Conservation (phyloP, 1,140 invertebrate species). For the Neomicropteryx cornuta region DNA sequence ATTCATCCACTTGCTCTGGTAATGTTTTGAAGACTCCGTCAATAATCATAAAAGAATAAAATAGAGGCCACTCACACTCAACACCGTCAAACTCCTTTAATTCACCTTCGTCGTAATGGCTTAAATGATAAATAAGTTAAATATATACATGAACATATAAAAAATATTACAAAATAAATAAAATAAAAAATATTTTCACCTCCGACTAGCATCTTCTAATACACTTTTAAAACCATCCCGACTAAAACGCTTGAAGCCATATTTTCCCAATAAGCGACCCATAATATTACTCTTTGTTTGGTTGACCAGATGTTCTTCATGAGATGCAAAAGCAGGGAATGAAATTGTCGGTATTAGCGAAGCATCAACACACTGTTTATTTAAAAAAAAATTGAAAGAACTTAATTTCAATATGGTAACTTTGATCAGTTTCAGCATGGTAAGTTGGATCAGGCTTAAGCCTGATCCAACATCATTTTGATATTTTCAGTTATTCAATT, state of each 20-base stretch:
- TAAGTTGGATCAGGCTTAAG: no score
- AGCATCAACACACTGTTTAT: constrained; percentile 78
- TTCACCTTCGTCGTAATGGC: constrained; percentile 51
- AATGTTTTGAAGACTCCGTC: constrained; percentile 85
- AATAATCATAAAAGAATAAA: constrained; percentile 92
- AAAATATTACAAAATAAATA: neutral
- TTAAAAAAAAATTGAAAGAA: constrained; percentile 13
- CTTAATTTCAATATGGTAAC: constrained; percentile 5
- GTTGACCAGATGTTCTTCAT: constrained; percentile 79
- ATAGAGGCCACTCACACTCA: constrained; percentile 97
- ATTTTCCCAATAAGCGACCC: constrained; percentile 73
- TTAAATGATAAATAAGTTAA: constrained; percentile 14
- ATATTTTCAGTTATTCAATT: no score
- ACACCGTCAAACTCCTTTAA: constrained; percentile 89
- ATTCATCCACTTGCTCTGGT: constrained; percentile 86
- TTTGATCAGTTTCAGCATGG: constrained; percentile 2
- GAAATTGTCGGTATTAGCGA: constrained; percentile 85
- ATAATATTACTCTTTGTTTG: constrained; percentile 85
- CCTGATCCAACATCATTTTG: no score
- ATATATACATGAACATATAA: constrained; percentile 3
- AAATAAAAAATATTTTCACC: constrained; percentile 32
- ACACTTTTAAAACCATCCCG: constrained; percentile 90
- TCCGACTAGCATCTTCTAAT: constrained; percentile 67
- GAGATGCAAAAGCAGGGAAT: constrained; percentile 96
- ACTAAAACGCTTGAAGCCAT: constrained; percentile 91